Evolutionary conservation across 1,140 invertebrate genomes (phyloP).

Genomic region (Orchesella cincta): DNA sequence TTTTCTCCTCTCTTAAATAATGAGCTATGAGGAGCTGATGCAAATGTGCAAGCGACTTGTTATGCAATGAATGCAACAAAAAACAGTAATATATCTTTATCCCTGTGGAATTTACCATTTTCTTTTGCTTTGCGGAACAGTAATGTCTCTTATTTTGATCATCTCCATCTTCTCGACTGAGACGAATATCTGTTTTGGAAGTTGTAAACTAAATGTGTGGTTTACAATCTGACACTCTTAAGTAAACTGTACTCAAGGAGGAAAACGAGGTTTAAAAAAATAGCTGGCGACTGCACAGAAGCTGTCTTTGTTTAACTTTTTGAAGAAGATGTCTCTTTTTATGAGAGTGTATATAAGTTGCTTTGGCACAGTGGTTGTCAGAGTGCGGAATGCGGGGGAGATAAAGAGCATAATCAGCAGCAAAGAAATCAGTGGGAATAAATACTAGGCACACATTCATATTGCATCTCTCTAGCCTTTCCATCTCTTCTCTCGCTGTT

Average conservation of each 20-base stretch:
- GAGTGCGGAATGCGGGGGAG: slow-evolving; percentile 8
- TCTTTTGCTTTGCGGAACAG: no score
- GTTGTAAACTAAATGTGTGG: slow-evolving; percentile 20
- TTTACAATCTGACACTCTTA: slow-evolving; percentile 3
- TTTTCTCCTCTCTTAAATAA: background rate
- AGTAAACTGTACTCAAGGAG: background rate
- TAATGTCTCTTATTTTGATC: no score
- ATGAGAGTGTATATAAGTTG: background rate
- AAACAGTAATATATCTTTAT: background rate
- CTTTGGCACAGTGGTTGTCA: background rate
- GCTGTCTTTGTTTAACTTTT: background rate
- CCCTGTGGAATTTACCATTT: no score
- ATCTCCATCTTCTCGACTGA: no score
- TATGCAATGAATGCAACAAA: no score
- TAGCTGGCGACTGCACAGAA: background rate
- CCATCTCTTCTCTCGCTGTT: no score
- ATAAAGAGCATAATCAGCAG: slow-evolving; percentile 23
- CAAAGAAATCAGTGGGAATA: no score
- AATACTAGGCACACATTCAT: background rate
- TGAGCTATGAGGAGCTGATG: slow-evolving; percentile 1
- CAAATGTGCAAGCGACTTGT: no score
- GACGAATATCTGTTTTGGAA: no score
- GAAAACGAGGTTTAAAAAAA: background rate
- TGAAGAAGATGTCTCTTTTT: slow-evolving; percentile 13
- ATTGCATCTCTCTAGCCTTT: no score